Conservation (phyloP, 2,888 invertebrate species). For the Brachylomia viminalis region DNA sequence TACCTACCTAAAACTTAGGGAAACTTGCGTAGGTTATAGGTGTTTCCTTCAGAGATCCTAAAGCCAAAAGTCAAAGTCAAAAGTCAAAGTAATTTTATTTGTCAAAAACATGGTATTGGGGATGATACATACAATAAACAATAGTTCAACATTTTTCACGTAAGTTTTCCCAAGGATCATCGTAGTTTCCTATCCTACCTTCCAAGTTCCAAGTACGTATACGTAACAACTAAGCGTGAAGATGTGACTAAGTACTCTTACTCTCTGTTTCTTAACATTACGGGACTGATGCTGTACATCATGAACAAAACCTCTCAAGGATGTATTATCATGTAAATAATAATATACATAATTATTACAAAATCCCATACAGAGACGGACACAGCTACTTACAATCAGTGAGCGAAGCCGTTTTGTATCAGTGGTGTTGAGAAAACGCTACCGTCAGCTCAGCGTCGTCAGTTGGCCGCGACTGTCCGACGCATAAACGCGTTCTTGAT, state of each 20-base stretch:
- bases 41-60: neutral
- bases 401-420: constrained; percentile 11
- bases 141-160: no score
- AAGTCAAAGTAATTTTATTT: no score
- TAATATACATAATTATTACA: constrained; percentile 43
- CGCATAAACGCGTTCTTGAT: constrained; percentile 54
- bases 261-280: constrained; percentile 21
- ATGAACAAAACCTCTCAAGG: constrained; percentile 8
- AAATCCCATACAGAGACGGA: constrained; percentile 39
- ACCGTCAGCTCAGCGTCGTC: constrained; percentile 54
- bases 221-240: neutral
- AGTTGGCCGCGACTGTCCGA: constrained; percentile 61
- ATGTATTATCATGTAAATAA: constrained; percentile 43
- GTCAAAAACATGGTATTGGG: no score
- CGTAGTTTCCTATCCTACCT: neutral
- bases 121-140: no score
- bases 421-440: constrained; percentile 36
- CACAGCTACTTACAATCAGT: constrained; percentile 41
- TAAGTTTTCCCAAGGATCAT: neutral
- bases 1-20: neutral
- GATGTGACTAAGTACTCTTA: neutral
- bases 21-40: neutral
- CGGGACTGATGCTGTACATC: neutral
- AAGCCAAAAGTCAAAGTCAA: no score
- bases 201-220: neutral